Percentiles rank a stretch among this genome's conserved stretches.
Conservation (phyloP, 2,113 vertebrate genomes). For the Gymnobelideus leadbeateri region DNA sequence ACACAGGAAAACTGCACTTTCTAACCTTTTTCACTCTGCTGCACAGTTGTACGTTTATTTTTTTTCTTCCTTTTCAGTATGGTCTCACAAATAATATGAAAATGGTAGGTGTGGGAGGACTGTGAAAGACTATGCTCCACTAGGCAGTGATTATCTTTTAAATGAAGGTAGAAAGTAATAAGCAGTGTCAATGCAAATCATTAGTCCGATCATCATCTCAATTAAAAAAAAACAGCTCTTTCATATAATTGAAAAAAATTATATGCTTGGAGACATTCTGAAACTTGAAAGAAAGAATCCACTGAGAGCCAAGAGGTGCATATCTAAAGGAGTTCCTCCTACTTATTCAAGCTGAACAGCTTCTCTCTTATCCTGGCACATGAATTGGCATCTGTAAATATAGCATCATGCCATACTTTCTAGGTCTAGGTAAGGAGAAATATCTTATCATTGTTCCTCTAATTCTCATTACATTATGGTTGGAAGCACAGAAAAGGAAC, state of each 20-base stretch:
- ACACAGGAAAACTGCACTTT: conserved; percentile 44
- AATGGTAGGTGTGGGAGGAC: not conserved
- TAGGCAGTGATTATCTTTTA: not conserved
- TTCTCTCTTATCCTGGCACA: not conserved
- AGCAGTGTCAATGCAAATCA: not conserved
- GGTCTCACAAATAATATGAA: not conserved
- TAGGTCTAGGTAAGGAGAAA: not conserved
- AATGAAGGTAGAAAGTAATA: not conserved
- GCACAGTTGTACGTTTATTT: conserved; percentile 12
- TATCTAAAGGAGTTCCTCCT: not conserved
- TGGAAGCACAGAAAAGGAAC: not conserved
- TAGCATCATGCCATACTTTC: not conserved
- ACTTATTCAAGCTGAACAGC: not conserved
- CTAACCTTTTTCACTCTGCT: conserved; percentile 37
- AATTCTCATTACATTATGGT: not conserved
- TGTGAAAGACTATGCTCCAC: not conserved
- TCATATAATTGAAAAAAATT: conserved; percentile 20
- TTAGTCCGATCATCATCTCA: not conserved
- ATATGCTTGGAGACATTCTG: not conserved
- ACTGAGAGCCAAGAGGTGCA: not conserved
- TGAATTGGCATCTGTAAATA: not conserved
- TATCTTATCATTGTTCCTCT: not conserved
- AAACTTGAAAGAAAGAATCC: not conserved
- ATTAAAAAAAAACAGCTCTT: not conserved
- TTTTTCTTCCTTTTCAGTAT: conserved; percentile 14